Evolutionary conservation across 2,888 invertebrate species (phyloP).

Genomic region (Theretra japonica): DNA sequence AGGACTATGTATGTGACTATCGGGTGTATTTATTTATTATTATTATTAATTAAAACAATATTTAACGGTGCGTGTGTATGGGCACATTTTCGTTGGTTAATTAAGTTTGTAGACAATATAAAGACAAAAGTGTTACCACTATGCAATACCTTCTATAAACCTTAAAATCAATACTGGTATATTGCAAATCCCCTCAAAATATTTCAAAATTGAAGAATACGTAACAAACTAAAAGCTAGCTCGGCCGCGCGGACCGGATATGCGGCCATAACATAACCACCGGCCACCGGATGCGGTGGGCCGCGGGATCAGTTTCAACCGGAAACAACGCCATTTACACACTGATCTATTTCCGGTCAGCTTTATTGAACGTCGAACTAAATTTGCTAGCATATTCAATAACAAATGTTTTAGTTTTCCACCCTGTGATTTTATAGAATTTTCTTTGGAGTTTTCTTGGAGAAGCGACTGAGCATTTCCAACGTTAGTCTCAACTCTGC

Average conservation of each 20-base stretch:
- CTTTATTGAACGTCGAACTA: constrained; percentile 56
- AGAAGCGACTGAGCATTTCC: background rate
- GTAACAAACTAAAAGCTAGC: constrained; percentile 23
- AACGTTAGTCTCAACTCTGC: background rate
- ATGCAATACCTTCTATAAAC: too few relatives aligned
- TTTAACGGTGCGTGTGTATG: too few relatives aligned
- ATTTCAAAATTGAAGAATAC: constrained; percentile 2
- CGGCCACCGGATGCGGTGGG: constrained; percentile 53
- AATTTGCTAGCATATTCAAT: constrained; percentile 43
- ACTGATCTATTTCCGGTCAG: constrained; percentile 64
- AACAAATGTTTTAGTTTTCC: constrained; percentile 28
- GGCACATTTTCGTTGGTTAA: too few relatives aligned
- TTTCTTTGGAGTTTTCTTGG: background rate
- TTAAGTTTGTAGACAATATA: too few relatives aligned
- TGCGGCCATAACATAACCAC: constrained; percentile 53
- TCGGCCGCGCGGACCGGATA: constrained; percentile 45
- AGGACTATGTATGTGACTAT: too few relatives aligned
- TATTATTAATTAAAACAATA: too few relatives aligned
- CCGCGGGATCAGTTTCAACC: constrained; percentile 62
- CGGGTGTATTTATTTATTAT: too few relatives aligned
- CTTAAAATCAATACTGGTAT: too few relatives aligned
- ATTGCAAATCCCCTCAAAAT: background rate
- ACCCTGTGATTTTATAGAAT: background rate
- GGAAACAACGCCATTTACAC: constrained; percentile 61
- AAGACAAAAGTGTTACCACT: too few relatives aligned